These are phyloP conservation scores for Mimas tiliae DNA, from an alignment of 2,888 invertebrate genomes.

Conservation along the genomic window DNA sequence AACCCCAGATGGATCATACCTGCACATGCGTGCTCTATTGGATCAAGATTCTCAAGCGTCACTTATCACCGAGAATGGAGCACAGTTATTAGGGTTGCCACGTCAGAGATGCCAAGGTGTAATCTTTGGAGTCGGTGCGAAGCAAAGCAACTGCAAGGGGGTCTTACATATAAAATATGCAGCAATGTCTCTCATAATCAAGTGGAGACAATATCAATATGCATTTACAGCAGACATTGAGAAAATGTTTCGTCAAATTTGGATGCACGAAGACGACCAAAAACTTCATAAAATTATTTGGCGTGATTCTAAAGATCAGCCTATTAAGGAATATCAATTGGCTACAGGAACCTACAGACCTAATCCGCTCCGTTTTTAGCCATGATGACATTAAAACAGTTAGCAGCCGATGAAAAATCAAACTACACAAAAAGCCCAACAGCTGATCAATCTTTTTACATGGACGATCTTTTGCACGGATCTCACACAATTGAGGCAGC, in stretches of 20 bases:
- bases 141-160: background rate
- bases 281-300: constrained; percentile 20
- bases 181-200: background rate
- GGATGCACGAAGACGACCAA: constrained; percentile 19
- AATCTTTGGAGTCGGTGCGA: too few species aligned
- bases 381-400: constrained; percentile 22
- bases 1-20: background rate
- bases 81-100: background rate
- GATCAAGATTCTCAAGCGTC: background rate
- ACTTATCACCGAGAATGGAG: background rate
- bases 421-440: background rate
- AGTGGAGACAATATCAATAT: constrained; percentile 29
- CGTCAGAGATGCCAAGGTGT: background rate
- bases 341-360: constrained; percentile 10
- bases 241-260: background rate
- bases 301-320: background rate
- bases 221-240: constrained; percentile 31
- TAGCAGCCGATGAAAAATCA: constrained; percentile 11
- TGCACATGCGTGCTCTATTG: background rate
- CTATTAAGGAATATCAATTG: constrained; percentile 5
- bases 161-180: background rate
- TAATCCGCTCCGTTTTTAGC: constrained; percentile 5
- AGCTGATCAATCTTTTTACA: background rate
- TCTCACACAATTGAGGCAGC: background rate
- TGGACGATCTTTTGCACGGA: background rate